Base-by-base conservation (phyloP, 2,113 vertebrate species). In the Pampusana beccarii region DNA sequence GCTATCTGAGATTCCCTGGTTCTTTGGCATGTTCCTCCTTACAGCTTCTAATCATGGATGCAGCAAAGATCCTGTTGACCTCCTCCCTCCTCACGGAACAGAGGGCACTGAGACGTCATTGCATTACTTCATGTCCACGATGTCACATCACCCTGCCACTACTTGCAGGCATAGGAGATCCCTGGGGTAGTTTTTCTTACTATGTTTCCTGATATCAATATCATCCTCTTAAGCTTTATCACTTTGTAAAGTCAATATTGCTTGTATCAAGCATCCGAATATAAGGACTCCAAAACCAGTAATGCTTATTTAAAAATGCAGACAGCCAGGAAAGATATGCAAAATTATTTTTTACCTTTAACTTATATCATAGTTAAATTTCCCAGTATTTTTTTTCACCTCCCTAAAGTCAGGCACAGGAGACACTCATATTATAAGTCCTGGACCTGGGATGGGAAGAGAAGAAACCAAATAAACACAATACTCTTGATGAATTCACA, bases 401-500 rank as follows among this genome's bases (percentile, higher is more conserved):
- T 34, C 21, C 18, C 33, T 67, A 78, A 89, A 81, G 81, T n/a
- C 28, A 3, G 33, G 28, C 80, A 72, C 12, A 64, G 65, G 73
- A 93, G 29, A 87, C 25, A 84, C 3, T 73, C 21, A 19, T 5
- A 5, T 73, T 86, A 87, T 58, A 89, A 54, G 19, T 86, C 64
- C 73, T 78, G n/a, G 24, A 92, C 28, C 1, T 78, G 46, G 25
- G 36, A 74, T 38, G 11, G 34, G 34, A 86, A 73, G 16, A 89
- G 48, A 79, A 72, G 21, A 86, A 90, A 81, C 9, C 28, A 89
- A 74, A 74, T 1, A 87, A 87, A 23, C 65, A 93, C 92, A 94
- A 90, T 89, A 74, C 11, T 60, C 36, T 6, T 89, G 80, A 95
- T 87, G 61, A 95, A 93, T 80, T 92, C 81, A 38, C 38, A 72